Evolutionary conservation across 2,888 invertebrate genomes (phyloP), one percentile per base, ranked within the genome.

Genomic region (Augochlorella aurata): DNA sequence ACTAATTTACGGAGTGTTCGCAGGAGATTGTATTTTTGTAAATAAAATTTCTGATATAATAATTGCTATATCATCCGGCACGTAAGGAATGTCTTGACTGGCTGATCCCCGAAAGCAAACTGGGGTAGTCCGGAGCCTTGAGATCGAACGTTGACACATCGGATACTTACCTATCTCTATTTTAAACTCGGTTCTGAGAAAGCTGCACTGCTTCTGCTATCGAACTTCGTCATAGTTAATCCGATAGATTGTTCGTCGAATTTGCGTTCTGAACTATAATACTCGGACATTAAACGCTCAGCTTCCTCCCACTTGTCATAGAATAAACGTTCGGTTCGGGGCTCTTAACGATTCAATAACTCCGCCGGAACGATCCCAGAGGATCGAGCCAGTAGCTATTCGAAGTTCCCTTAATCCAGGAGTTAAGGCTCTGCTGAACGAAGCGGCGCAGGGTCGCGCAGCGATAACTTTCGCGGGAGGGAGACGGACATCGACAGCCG

Each of bases 371-470:
- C 44, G 50, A 68, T n/a, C 1, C 63, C n/a, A 21, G n/a, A 21
- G 61, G 24, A 21, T 7, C 54, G 18, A 65, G 52, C 21, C 65
- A 49, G 58, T 18, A 12, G 45, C 10, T 24, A 52, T 29, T 50
- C 8, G 38, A 38, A 44, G 24, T 50, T 52, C 71, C 61, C 68
- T 74, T 70, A 84, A 86, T 86, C 83, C 75, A 21, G 58, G 69
- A 85, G 79, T 87, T 81, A 85, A 81, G 63, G 38, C 69, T 49
- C 79, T 52, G 24, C 12, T 10, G 70, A 81, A 76, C 81, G 78
- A 76, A 84, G 70, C 81, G 65, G 10, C 44, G n/a, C 65, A n/a
- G 38, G 18, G n/a, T 44, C 44, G 65, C 12, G 44, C 7, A 5
- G 18, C 16, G 65, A 1, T 10, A n/a, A 44, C 18, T 38, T n/a